Conservation (phyloP, 1,140 invertebrate species). For the Hypsibius dujardini region DNA sequence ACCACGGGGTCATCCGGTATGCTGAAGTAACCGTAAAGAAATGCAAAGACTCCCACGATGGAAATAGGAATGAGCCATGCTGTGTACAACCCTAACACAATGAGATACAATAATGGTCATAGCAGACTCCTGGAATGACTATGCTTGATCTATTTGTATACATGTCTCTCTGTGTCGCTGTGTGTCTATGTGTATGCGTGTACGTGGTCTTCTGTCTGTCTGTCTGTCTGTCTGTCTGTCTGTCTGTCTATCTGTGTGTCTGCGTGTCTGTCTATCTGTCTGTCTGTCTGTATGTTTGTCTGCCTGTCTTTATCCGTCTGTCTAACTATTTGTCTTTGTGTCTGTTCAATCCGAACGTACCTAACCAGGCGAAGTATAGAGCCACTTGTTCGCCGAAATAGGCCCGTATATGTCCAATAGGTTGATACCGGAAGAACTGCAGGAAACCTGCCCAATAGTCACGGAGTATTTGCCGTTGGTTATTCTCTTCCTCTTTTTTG, state of each 20-base stretch:
- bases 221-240: no score
- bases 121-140: conserved; percentile 16
- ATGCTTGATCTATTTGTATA: conserved; percentile 15
- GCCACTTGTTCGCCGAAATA: conserved; percentile 93
- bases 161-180: conserved; percentile 19
- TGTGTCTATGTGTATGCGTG: not conserved
- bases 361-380: conserved; percentile 88
- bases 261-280: no score
- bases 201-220: no score
- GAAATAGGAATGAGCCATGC: conserved; percentile 71
- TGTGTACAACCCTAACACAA: conserved; percentile 58
- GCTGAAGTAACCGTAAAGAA: conserved; percentile 50
- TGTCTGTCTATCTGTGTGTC: no score
- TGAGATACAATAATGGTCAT: conserved; percentile 17
- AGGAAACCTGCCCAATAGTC: conserved; percentile 46
- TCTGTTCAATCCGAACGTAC: no score
- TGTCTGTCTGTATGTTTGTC: no score
- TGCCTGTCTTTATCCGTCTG: no score
- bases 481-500: conserved; percentile 31
- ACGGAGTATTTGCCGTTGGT: conserved; percentile 42
- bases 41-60: conserved; percentile 61
- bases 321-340: no score
- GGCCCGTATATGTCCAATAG: conserved; percentile 73
- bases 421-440: conserved; percentile 52
- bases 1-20: conserved; percentile 37